phyloP scores from a whole-genome alignment of 2,888 invertebrate species.

The Spisula subtruncata region DNA sequence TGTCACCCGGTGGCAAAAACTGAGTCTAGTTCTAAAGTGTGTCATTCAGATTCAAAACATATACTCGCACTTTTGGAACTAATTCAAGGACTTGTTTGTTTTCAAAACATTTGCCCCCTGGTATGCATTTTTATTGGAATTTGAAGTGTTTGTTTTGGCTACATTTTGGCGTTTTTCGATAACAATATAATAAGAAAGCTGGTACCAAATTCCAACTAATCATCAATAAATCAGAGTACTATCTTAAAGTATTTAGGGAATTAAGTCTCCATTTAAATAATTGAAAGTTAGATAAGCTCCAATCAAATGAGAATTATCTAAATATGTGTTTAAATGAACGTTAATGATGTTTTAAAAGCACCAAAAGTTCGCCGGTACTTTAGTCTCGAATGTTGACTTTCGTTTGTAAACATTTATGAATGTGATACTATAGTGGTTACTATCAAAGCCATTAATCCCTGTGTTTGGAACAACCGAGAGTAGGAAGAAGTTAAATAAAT shows the following conservation, averaged over 20 bases:
- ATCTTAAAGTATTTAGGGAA: background rate
- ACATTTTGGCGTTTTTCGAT: background rate
- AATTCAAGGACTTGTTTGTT: background rate
- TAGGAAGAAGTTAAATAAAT: background rate
- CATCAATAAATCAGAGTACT: background rate
- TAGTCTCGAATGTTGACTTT: slow-evolving; percentile 9
- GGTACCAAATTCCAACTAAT: background rate
- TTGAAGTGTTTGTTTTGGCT: background rate
- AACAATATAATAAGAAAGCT: background rate
- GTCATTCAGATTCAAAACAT: background rate
- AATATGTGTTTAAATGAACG: background rate
- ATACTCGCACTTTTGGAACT: background rate
- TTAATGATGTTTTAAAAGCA: background rate
- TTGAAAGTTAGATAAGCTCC: background rate
- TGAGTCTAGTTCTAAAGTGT: background rate
- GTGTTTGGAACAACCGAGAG: background rate
- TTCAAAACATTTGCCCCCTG: background rate
- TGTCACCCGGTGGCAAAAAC: background rate
- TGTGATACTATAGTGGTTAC: background rate
- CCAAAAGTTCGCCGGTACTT: background rate
- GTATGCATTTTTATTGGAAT: background rate
- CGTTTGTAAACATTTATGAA: slow-evolving; percentile 11
- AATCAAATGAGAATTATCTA: background rate
- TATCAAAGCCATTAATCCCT: slow-evolving; percentile 8
- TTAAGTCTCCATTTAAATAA: background rate